Conservation (phyloP, 2,888 invertebrate genomes). For the Caenorhabditis doughertyi region DNA sequence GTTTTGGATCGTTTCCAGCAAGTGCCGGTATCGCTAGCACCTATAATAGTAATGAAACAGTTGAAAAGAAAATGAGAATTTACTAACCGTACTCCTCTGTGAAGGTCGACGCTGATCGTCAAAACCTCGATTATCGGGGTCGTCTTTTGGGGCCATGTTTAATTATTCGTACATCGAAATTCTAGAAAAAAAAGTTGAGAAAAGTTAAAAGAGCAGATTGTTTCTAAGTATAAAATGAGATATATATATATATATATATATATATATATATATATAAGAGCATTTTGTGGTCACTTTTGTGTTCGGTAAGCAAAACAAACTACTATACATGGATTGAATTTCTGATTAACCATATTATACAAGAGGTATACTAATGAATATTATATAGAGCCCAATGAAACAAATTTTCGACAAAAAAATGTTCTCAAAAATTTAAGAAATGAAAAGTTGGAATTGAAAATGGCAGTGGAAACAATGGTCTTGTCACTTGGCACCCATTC, state of each 20-base stretch:
- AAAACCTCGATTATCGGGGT: conserved; percentile 55
- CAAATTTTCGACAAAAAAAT: not conserved
- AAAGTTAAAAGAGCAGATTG: too few species aligned
- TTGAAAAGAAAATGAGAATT: not conserved
- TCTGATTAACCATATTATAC: too few species aligned
- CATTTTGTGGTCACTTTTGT: too few species aligned
- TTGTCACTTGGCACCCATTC: conserved; percentile 51
- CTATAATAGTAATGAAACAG: conserved; percentile 1
- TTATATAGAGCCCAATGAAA: not conserved
- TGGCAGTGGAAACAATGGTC: conserved; percentile 40
- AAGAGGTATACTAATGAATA: conserved; percentile 22
- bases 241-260: too few species aligned
- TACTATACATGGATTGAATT: conserved; percentile 29
- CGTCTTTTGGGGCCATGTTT: conserved; percentile 67
- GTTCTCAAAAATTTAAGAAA: not conserved
- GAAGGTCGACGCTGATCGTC: conserved; percentile 61
- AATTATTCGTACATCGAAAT: conserved; percentile 53
- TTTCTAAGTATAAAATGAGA: too few species aligned
- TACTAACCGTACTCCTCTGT: conserved; percentile 61
- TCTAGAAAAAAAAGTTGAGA: conserved; percentile 9
- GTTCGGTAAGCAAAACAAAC: conserved; percentile 1
- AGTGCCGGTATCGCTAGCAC: conserved; percentile 60
- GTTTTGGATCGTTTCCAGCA: conserved; percentile 50
- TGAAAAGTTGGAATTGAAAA: not conserved
- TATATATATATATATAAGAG: too few species aligned